phyloP scores from a whole-genome alignment of 2,888 invertebrate genomes.

The Sinotaia quadrata region DNA sequence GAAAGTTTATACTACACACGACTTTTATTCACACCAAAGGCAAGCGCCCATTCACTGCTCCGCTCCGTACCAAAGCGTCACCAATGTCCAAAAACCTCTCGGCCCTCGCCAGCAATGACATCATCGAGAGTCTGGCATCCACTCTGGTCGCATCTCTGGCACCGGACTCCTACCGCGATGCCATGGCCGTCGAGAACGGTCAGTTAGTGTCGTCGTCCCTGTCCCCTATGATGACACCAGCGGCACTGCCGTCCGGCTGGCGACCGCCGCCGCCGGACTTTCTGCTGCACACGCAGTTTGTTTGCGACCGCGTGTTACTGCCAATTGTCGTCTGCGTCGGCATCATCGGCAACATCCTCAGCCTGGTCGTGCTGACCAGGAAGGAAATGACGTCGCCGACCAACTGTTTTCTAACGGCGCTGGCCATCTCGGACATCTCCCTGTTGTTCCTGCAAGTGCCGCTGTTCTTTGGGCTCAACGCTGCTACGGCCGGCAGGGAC shows the following conservation, averaged over 20 bases:
- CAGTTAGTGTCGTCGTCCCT: background rate
- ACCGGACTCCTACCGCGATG: no score
- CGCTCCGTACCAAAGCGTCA: no score
- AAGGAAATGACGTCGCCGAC: constrained; percentile 44
- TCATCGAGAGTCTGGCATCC: constrained; percentile 12
- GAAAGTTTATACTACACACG: no score
- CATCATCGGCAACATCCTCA: constrained; percentile 45
- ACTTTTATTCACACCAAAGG: no score
- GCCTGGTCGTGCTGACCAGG: constrained; percentile 42
- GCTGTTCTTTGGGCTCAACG: constrained; percentile 37
- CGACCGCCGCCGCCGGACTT: constrained; percentile 27
- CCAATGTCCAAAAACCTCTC: no score
- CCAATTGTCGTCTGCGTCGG: constrained; percentile 43
- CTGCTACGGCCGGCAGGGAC: constrained; percentile 16
- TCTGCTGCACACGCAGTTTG: constrained; percentile 25
- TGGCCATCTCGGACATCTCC: constrained; percentile 44
- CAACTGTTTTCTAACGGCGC: constrained; percentile 45
- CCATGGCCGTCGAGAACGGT: no score
- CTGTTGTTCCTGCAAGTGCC: constrained; percentile 42
- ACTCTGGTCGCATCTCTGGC: constrained; percentile 15
- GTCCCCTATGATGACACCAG: background rate
- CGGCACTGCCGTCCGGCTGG: background rate
- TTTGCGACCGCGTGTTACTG: constrained; percentile 36
- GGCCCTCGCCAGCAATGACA: constrained; percentile 8
- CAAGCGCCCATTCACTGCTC: no score